These are phyloP conservation scores for Tricholaema leucomelas DNA, from an alignment of 2,113 vertebrate species.

Conservation along the genomic window DNA sequence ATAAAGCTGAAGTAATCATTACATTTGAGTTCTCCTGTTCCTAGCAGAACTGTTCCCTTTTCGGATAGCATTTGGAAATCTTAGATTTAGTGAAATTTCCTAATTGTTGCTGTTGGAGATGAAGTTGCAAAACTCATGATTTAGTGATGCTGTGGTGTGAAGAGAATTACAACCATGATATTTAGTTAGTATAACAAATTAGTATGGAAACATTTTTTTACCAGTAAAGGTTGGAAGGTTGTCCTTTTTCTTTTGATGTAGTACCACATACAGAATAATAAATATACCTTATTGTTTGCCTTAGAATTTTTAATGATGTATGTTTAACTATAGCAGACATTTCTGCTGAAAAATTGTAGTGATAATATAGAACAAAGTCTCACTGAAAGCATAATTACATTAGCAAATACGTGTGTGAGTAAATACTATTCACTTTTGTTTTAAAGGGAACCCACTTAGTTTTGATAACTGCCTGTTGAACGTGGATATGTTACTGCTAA, in stretches of 20 bases:
- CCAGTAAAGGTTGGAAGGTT: not conserved
- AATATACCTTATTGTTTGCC: not conserved
- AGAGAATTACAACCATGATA: fast-evolving
- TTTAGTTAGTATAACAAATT: not conserved
- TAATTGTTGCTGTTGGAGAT: not conserved
- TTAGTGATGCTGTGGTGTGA: fast-evolving
- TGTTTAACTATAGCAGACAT: not conserved
- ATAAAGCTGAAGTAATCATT: not conserved
- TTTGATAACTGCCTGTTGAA: not conserved
- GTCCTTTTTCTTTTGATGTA: not conserved
- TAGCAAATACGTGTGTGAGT: fast-evolving
- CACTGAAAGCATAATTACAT: not conserved
- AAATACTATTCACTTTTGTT: fast-evolving
- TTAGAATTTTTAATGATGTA: not conserved
- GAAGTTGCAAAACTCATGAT: not conserved
- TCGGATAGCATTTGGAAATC: not conserved
- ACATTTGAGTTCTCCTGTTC: not conserved
- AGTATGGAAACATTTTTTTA: not conserved
- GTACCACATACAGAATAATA: fast-evolving
- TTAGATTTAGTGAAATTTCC: not conserved
- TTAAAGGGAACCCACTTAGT: not conserved
- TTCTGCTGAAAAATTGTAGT: not conserved
- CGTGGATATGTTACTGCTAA: not conserved
- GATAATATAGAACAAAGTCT: not conserved
- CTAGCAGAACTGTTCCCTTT: not conserved